These are phyloP conservation scores for Malacosoma neustria DNA, from an alignment of 2,888 invertebrate species.

Conservation along the genomic window DNA sequence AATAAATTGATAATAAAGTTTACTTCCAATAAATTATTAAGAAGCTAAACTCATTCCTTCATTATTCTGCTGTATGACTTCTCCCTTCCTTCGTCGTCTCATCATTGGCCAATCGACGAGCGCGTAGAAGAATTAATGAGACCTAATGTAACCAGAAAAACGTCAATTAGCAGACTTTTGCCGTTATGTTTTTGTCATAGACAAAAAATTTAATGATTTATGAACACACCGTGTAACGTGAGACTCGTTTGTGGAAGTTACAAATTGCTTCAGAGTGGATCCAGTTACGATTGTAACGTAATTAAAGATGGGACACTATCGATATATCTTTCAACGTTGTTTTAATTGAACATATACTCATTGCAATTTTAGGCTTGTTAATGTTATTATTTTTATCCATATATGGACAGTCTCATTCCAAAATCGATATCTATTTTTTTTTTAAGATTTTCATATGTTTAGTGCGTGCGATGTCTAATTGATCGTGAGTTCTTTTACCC, in stretches of 20 bases:
- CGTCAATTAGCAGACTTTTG: slow-evolving; percentile 71
- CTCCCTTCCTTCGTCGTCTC: not conserved
- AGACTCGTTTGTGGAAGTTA: slow-evolving; percentile 56
- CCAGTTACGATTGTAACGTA: slow-evolving; percentile 26
- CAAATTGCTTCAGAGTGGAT: slow-evolving; percentile 54
- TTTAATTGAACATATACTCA: too few relatives aligned
- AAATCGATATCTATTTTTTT: too few relatives aligned
- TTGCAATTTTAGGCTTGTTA: too few relatives aligned
- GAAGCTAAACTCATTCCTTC: too few relatives aligned
- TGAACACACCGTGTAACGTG: slow-evolving; percentile 46
- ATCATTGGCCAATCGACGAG: slow-evolving; percentile 21
- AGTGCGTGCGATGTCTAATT: too few relatives aligned
- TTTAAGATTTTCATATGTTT: too few relatives aligned
- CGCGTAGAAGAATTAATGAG: slow-evolving; percentile 22
- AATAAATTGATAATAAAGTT: too few relatives aligned
- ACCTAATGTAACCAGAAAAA: slow-evolving; percentile 50
- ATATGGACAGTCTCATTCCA: too few relatives aligned
- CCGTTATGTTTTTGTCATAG: slow-evolving; percentile 42
- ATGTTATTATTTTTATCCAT: too few relatives aligned
- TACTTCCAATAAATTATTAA: too few relatives aligned
- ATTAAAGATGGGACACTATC: slow-evolving; percentile 21
- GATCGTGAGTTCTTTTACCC: too few relatives aligned
- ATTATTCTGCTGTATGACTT: too few relatives aligned
- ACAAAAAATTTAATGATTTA: slow-evolving; percentile 62
- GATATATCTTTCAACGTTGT: slow-evolving; percentile 7